A percentile compares a stretch with the other conserved stretches of the same genome.
These are phyloP conservation scores for Buathra laborator DNA, from an alignment of 2,888 invertebrate species.

Conservation along the genomic window DNA sequence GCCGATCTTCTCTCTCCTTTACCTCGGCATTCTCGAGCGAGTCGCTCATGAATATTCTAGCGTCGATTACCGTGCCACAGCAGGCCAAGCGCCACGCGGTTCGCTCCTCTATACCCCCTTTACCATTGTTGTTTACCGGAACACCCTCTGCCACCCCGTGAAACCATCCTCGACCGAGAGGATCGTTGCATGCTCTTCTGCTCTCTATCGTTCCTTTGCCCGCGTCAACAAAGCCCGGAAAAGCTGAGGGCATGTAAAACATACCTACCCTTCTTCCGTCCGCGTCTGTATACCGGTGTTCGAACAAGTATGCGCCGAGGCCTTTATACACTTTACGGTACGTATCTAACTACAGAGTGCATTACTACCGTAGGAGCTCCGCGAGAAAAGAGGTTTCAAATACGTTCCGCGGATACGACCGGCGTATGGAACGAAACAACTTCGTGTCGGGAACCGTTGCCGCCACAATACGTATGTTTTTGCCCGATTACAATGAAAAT, in stretches of 20 bases:
- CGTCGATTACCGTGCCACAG: constrained; percentile 74
- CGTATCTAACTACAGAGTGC: constrained; percentile 7
- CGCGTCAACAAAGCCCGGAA: constrained; percentile 60
- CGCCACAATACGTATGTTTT: neutral
- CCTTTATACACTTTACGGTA: constrained; percentile 17
- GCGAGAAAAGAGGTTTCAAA: constrained; percentile 40
- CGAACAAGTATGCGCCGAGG: constrained; percentile 9
- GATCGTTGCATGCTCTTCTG: constrained; percentile 57
- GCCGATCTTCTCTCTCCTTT: constrained; percentile 50
- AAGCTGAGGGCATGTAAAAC: constrained; percentile 63
- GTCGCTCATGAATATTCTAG: constrained; percentile 78
- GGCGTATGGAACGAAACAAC: constrained; percentile 58
- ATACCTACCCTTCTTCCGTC: constrained; percentile 56
- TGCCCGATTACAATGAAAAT: neutral
- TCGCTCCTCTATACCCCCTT: constrained; percentile 46
- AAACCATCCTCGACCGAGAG: constrained; percentile 53
- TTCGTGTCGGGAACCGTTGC: neutral
- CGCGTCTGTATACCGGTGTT: constrained; percentile 16
- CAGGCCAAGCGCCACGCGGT: constrained; percentile 54
- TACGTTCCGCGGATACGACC: constrained; percentile 26
- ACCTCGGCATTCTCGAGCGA: constrained; percentile 57
- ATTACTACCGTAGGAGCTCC: constrained; percentile 15
- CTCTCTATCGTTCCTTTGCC: constrained; percentile 45
- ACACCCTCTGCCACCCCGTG: constrained; percentile 63
- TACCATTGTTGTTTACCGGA: constrained; percentile 73